phyloP scores from a whole-genome alignment of 2,888 invertebrate species.

The Torymus auratus region DNA sequence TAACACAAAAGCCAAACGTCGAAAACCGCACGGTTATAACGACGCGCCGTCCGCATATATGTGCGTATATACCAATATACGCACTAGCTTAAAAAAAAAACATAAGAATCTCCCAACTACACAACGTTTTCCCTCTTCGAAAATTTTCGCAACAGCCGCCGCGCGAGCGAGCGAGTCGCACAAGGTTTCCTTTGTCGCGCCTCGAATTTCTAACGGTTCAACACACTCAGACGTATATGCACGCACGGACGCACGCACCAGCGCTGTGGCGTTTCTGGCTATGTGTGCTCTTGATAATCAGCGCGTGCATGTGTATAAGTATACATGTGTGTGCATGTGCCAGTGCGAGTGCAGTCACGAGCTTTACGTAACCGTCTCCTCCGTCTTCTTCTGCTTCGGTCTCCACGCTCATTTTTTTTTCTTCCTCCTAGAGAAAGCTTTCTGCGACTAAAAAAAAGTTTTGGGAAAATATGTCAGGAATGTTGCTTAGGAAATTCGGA shows the following conservation, averaged over 20 bases:
- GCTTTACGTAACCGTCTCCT: conserved; percentile 42
- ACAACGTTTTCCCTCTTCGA: conserved; percentile 11
- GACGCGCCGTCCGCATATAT: too few relatives aligned
- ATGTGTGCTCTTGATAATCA: conserved; percentile 39
- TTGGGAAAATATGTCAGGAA: too few relatives aligned
- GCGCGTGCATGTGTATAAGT: background rate
- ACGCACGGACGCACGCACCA: conserved; percentile 4
- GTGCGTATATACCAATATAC: too few relatives aligned
- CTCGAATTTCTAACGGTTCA: conserved; percentile 58
- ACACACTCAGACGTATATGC: conserved; percentile 28
- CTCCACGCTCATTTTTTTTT: background rate
- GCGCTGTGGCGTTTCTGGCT: conserved; percentile 22
- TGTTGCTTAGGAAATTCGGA: too few relatives aligned
- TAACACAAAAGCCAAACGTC: too few relatives aligned
- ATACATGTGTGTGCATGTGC: background rate
- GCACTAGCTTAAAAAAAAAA: background rate
- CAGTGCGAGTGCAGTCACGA: background rate
- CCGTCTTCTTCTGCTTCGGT: background rate
- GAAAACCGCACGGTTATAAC: too few relatives aligned
- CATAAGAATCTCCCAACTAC: background rate
- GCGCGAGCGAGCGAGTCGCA: background rate
- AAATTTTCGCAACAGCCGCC: conserved; percentile 51
- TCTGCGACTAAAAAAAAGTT: too few relatives aligned
- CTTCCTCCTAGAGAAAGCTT: background rate
- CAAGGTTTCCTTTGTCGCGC: conserved; percentile 53